Conservation (phyloP, 2,797 vertebrate species). For the Micrastur ruficollis region DNA sequence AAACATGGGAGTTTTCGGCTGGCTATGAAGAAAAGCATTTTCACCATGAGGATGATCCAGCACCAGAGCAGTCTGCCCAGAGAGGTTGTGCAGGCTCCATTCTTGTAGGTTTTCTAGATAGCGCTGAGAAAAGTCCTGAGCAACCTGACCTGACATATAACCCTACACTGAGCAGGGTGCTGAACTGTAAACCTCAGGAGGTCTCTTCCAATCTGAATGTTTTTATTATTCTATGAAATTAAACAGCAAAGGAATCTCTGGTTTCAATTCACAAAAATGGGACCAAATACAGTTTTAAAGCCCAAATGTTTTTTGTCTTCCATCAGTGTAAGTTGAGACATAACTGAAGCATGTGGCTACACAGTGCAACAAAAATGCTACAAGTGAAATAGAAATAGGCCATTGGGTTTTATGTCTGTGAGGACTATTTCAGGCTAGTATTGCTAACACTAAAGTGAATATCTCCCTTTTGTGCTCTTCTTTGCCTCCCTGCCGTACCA, state of each 20-base stretch:
- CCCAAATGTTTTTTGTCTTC: background rate
- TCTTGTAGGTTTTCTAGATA: background rate
- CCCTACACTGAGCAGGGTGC: background rate
- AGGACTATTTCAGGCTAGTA: background rate
- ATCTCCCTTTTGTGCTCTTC: background rate
- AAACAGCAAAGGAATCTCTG: background rate
- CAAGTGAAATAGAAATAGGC: background rate
- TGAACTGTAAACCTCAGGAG: background rate
- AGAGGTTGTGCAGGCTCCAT: background rate
- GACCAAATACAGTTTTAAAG: background rate
- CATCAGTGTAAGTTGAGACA: background rate
- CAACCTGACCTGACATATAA: background rate
- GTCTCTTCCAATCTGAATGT: background rate
- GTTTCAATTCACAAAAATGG: background rate
- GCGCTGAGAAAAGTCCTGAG: background rate
- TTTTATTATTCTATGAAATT: background rate
- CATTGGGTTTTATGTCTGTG: background rate
- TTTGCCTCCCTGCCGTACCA: background rate
- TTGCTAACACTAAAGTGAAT: background rate
- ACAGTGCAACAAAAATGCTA: background rate
- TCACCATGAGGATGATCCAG: background rate
- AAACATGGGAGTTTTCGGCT: background rate
- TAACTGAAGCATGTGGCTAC: background rate
- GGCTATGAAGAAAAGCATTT: background rate
- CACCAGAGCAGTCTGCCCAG: background rate